These are phyloP conservation scores for Tachina grossa DNA, from an alignment of 2,888 invertebrate species.

Conservation along the genomic window DNA sequence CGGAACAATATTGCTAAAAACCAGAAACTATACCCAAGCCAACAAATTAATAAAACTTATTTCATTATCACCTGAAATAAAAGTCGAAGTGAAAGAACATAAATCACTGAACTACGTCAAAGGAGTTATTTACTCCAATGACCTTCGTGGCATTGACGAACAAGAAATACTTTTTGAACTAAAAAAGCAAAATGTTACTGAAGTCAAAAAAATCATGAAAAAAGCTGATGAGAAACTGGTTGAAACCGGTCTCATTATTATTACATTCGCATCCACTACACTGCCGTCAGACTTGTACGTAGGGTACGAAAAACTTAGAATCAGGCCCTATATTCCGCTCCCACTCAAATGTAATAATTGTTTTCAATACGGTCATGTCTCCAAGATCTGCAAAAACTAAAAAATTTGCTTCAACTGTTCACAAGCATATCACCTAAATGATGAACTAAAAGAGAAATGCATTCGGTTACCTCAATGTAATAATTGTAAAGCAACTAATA, in stretches of 20 bases:
- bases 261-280: slow-evolving; percentile 9
- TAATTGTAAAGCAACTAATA: slow-evolving; percentile 24
- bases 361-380: neutral
- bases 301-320: slow-evolving; percentile 12
- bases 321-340: slow-evolving; percentile 34
- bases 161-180: slow-evolving; percentile 5
- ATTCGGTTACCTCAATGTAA: neutral
- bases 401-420: slow-evolving; percentile 33
- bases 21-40: slow-evolving; percentile 32
- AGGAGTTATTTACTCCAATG: slow-evolving; percentile 41
- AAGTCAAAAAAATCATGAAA: slow-evolving; percentile 19
- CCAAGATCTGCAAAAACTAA: neutral
- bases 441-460: neutral
- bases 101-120: neutral
- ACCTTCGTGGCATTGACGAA: slow-evolving; percentile 15
- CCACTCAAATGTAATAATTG: slow-evolving; percentile 30
- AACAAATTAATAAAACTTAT: slow-evolving; percentile 27
- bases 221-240: neutral
- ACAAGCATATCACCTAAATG: slow-evolving; percentile 3
- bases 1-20: slow-evolving; percentile 56
- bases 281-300: neutral
- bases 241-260: slow-evolving; percentile 21
- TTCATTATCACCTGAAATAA: slow-evolving; percentile 17
- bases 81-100: slow-evolving; percentile 22
- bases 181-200: slow-evolving; percentile 15